phyloP scores from a whole-genome alignment of 64 coral and sea anemone species.

The Stichodactyla helianthus region DNA sequence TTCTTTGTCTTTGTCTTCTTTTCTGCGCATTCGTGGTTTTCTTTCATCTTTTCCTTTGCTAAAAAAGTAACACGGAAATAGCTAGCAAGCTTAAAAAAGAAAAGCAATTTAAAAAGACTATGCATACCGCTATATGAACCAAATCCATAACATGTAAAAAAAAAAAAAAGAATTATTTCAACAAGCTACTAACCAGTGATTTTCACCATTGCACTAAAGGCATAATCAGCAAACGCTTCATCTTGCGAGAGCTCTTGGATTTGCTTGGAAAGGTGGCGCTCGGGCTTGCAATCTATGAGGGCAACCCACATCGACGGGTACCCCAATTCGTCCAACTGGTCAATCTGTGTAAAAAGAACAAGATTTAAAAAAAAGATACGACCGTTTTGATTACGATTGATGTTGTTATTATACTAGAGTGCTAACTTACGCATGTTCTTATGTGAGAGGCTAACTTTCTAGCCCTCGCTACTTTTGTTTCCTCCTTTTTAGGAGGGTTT shows the following conservation, averaged over 20 bases:
- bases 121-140: background rate
- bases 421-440: conserved; percentile 10
- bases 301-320: background rate
- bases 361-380: background rate
- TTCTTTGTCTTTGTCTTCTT: background rate
- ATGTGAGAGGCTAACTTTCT: background rate
- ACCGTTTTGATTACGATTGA: background rate
- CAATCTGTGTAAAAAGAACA: background rate
- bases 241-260: background rate
- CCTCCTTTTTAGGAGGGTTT: conserved; percentile 9
- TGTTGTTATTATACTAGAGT: background rate
- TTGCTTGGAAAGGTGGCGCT: background rate
- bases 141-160: background rate
- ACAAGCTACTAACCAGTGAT: conserved; percentile 21
- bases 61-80: conserved; percentile 1
- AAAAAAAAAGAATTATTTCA: background rate
- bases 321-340: conserved; percentile 17
- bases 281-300: background rate
- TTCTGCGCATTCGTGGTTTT: background rate
- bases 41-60: conserved; percentile 14
- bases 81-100: background rate
- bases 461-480: conserved; percentile 15
- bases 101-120: background rate
- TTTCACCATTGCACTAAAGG: conserved; percentile 16
- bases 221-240: conserved; percentile 6